A percentile compares a stretch with the other conserved stretches of the same genome.
phyloP scores from a whole-genome alignment of 2,113 vertebrate species.

The Stictonetta naevosa region DNA sequence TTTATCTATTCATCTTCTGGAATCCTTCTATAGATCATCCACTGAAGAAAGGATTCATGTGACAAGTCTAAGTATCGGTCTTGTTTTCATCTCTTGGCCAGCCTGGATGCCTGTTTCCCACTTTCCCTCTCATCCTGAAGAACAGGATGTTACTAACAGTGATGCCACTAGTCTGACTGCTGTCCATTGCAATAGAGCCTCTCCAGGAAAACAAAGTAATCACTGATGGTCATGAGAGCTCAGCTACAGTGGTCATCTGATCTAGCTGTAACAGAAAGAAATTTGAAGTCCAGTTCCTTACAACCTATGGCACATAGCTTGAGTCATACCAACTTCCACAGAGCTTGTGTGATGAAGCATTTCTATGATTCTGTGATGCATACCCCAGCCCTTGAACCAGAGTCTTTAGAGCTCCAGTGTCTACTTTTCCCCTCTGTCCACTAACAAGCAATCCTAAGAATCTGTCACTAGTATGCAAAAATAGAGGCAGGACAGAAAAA shows the following conservation, averaged over 20 bases:
- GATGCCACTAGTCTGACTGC: neutral
- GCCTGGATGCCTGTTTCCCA: neutral
- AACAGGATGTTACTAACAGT: neutral
- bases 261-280: neutral
- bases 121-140: neutral
- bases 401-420: neutral
- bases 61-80: neutral
- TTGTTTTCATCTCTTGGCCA: neutral
- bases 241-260: neutral
- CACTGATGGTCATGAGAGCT: neutral
- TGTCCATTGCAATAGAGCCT: neutral
- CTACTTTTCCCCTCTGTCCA: neutral
- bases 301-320: neutral
- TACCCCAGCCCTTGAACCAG: neutral
- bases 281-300: neutral
- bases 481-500: conserved; percentile 27
- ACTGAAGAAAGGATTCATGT: neutral
- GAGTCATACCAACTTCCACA: neutral
- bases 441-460: conserved; percentile 37
- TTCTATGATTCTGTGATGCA: neutral
- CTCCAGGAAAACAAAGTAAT: neutral
- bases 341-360: neutral
- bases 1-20: neutral
- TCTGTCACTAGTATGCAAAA: conserved; percentile 28
- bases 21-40: neutral